Conservation (phyloP, 2,888 invertebrate genomes). For the Pteria penguin region DNA sequence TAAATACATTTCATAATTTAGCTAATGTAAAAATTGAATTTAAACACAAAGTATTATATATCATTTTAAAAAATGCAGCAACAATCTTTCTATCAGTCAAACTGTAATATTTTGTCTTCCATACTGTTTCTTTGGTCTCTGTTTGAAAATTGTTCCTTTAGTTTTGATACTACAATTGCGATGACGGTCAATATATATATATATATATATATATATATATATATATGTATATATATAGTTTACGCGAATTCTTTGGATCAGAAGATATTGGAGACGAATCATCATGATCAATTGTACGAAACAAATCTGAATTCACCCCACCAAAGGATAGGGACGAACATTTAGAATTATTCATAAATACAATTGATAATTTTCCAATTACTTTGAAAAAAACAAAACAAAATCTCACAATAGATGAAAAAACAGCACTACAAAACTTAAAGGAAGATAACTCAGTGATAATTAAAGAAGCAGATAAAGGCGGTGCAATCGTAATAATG, state of each 20-base stretch:
- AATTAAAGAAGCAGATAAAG: conserved; percentile 45
- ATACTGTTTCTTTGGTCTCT: too few relatives aligned
- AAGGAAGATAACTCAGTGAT: conserved; percentile 14
- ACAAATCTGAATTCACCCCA: conserved; percentile 18
- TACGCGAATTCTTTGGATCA: conserved; percentile 6
- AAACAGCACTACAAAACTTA: not conserved
- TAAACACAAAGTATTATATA: too few relatives aligned
- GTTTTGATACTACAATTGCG: too few relatives aligned
- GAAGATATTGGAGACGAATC: conserved; percentile 9
- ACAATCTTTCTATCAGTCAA: too few relatives aligned
- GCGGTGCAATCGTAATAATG: conserved; percentile 34
- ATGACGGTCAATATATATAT: too few relatives aligned
- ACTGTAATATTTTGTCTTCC: too few relatives aligned
- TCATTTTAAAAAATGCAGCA: too few relatives aligned
- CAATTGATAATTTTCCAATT: conserved; percentile 11
- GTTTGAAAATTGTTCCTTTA: too few relatives aligned
- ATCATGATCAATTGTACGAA: conserved; percentile 22
- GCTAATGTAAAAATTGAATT: too few relatives aligned
- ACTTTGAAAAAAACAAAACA: not conserved
- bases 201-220: too few relatives aligned
- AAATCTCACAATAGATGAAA: not conserved
- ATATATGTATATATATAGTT: too few relatives aligned
- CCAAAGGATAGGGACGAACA: conserved; percentile 7
- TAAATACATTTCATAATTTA: too few relatives aligned
- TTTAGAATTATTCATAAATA: conserved; percentile 17